Percentiles rank a stretch among this genome's conserved stretches.
These are phyloP conservation scores for Bettongia penicillata DNA, from an alignment of 2,113 vertebrate species.

Conservation along the genomic window DNA sequence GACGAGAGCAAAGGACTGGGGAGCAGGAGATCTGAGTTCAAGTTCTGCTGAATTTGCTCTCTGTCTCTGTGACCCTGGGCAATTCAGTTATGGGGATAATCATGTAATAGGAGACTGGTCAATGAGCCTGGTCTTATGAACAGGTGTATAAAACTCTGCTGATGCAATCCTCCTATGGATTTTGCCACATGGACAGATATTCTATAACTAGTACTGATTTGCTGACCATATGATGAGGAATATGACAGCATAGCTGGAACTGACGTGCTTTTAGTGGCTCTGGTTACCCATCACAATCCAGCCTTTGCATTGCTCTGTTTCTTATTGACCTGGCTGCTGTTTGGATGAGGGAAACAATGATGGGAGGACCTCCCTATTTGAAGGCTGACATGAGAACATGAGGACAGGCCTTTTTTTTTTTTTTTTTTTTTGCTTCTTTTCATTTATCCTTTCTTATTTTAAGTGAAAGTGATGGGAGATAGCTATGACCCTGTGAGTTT, in stretches of 20 bases:
- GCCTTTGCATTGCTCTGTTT: not conserved
- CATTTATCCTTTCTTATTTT: not conserved
- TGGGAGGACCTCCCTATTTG: not conserved
- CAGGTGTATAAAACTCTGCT: not conserved
- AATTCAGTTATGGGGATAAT: not conserved
- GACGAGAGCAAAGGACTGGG: not conserved
- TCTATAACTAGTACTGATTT: not conserved
- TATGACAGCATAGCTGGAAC: not conserved
- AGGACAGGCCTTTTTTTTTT: not conserved
- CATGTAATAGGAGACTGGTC: not conserved
- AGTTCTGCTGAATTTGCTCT: not conserved
- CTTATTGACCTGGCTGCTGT: not conserved
- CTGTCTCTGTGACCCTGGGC: not conserved
- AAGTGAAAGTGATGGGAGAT: not conserved
- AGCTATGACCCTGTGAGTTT: not conserved
- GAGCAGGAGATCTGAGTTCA: not conserved
- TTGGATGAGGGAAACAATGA: not conserved
- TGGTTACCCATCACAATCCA: not conserved
- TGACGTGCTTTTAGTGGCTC: not conserved
- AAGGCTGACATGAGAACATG: not conserved
- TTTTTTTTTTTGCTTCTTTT: not conserved
- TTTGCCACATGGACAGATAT: not conserved
- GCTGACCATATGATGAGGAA: not conserved
- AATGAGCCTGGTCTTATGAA: not conserved
- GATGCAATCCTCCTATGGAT: not conserved